phyloP scores from a whole-genome alignment of 2,797 vertebrate genomes.

The Ceryle rudis region DNA sequence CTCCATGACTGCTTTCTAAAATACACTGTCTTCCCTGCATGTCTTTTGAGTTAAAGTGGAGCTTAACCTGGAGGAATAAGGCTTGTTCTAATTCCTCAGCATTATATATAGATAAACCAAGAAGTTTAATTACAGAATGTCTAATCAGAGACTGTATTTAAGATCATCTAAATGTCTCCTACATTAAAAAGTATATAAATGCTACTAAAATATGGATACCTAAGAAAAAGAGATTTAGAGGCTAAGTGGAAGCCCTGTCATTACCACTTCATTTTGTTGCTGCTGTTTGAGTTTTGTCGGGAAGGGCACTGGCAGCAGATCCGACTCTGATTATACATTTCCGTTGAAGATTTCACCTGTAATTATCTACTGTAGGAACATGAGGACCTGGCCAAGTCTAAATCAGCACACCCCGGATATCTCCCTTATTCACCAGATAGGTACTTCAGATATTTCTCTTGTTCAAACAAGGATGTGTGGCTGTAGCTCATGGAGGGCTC shows the following conservation, averaged over 20 bases:
- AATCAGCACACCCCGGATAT: not conserved
- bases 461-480: not conserved
- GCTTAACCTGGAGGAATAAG: constrained; percentile 1
- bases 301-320: constrained; percentile 35
- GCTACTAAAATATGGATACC: constrained; percentile 33
- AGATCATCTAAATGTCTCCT: constrained; percentile 23
- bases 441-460: not conserved
- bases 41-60: not conserved
- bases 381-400: not conserved
- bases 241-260: constrained; percentile 29
- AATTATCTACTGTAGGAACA: constrained; percentile 42
- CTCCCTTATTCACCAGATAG: not conserved
- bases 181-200: constrained; percentile 6
- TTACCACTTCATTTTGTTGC: constrained; percentile 34
- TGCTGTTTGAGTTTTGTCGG: not conserved
- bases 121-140: constrained; percentile 39
- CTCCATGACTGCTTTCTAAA: not conserved
- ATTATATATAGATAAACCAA: constrained; percentile 20
- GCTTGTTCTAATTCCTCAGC: not conserved
- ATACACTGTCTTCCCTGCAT: not conserved
- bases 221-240: constrained; percentile 23
- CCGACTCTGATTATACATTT: constrained; percentile 16
- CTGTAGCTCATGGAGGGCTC: not conserved
- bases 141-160: constrained; percentile 46
- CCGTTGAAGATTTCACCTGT: not conserved